phyloP scores from a whole-genome alignment of 2,113 vertebrate genomes.

The Corythoichthys haematopterus region DNA sequence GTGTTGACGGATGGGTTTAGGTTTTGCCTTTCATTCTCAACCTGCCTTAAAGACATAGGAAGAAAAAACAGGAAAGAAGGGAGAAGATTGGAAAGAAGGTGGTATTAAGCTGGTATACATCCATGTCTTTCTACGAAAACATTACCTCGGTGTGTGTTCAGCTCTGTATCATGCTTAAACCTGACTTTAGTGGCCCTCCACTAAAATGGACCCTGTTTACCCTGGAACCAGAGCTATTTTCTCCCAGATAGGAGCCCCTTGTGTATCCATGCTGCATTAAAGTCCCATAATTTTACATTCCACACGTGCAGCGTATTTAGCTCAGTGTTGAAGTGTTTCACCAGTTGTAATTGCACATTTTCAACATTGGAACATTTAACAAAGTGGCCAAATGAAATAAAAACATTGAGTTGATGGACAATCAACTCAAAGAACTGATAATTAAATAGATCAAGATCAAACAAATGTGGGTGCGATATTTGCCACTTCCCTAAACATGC shows the following conservation, averaged over 20 bases:
- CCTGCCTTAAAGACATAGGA: slow-evolving; percentile 8
- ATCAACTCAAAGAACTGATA: no score
- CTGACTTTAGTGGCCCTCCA: slow-evolving; percentile 26
- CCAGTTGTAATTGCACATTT: not conserved
- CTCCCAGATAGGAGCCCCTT: slow-evolving; percentile 16
- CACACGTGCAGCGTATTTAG: not conserved
- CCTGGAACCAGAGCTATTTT: slow-evolving; percentile 28
- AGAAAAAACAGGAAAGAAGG: not conserved
- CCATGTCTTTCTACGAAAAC: slow-evolving; percentile 40
- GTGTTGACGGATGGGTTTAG: slow-evolving; percentile 25
- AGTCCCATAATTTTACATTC: slow-evolving; percentile 8
- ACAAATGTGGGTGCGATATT: no score
- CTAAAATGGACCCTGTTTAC: slow-evolving; percentile 33
- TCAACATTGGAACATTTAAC: not conserved
- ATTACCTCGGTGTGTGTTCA: slow-evolving; percentile 17
- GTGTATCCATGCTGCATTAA: not conserved
- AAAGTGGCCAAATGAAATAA: not conserved
- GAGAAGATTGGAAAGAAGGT: not conserved
- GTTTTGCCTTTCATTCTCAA: slow-evolving; percentile 31
- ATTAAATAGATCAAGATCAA: no score
- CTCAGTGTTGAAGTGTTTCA: not conserved
- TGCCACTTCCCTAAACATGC: no score
- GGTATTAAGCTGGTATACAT: slow-evolving; percentile 28
- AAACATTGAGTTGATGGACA: no score
- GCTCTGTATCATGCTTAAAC: slow-evolving; percentile 45